These are phyloP conservation scores for Calidris pugnax DNA, from an alignment of 2,113 vertebrate species.

Conservation along the genomic window DNA sequence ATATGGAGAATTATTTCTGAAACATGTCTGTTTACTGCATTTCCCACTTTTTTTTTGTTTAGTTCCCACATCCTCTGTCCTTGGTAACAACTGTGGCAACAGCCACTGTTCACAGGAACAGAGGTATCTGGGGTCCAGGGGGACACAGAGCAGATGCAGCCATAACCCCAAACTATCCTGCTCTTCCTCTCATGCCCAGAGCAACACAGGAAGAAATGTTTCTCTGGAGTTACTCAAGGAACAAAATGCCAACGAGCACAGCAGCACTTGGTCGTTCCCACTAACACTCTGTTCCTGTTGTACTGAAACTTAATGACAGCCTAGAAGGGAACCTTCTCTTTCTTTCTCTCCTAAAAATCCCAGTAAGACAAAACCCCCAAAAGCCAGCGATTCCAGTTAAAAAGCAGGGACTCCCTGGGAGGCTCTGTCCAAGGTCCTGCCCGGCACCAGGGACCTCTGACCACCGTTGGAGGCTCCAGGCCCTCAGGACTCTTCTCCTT, in stretches of 20 bases:
- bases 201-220: neutral
- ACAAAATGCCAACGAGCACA: neutral
- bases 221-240: neutral
- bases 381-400: rapidly evolving
- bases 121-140: neutral
- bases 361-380: neutral
- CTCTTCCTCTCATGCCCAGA: neutral
- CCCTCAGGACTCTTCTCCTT: neutral
- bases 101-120: neutral
- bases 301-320: neutral
- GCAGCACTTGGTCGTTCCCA: neutral
- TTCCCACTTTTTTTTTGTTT: neutral
- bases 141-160: neutral
- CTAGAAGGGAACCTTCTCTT: neutral
- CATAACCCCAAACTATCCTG: neutral
- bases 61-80: neutral
- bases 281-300: neutral
- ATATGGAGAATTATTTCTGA: neutral
- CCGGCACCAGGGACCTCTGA: rapidly evolving
- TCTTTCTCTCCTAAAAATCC: neutral
- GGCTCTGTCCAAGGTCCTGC: neutral
- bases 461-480: rapidly evolving
- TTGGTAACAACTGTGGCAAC: neutral
- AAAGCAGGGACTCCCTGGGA: no score
- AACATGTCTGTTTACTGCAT: neutral